Percentiles rank a stretch among this genome's conserved stretches.
Evolutionary conservation across 2,113 vertebrate genomes (phyloP).

Genomic region (Solea solea): DNA sequence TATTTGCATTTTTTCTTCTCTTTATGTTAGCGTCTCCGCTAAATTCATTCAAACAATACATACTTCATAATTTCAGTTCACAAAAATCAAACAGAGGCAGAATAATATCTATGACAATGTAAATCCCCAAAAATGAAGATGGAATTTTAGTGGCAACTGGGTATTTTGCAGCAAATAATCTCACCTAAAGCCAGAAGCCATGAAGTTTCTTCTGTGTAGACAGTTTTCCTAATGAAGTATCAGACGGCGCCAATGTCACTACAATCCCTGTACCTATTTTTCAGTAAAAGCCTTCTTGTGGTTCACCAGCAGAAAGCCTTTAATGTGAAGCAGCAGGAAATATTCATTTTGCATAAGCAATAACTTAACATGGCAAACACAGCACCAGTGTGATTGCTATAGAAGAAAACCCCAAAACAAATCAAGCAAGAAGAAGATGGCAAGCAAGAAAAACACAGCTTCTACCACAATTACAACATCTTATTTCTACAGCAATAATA

Average conservation of each 20-base stretch:
- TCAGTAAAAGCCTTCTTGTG: conserved; percentile 40
- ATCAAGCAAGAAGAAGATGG: not conserved
- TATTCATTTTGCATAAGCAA: conserved; percentile 16
- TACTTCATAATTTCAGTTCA: no score
- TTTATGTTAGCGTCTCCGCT: no score
- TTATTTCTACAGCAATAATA: not conserved
- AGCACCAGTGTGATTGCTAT: not conserved
- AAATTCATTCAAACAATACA: no score
- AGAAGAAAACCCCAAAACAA: not conserved
- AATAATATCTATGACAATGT: no score
- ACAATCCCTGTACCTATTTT: not conserved
- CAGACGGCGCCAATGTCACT: not conserved
- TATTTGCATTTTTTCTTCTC: no score
- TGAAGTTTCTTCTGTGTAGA: conserved; percentile 1
- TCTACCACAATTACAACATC: not conserved
- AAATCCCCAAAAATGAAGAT: no score
- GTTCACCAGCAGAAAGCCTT: conserved; percentile 32
- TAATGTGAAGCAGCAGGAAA: conserved; percentile 32
- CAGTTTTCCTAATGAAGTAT: conserved; percentile 1
- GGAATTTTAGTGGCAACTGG: no score
- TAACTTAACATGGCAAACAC: conserved; percentile 13
- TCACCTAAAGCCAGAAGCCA: not conserved
- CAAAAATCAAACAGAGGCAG: no score
- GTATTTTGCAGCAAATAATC: not conserved
- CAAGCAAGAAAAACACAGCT: not conserved